These are phyloP conservation scores for Chalcis sispes DNA, from an alignment of 2,888 invertebrate species.

Conservation along the genomic window DNA sequence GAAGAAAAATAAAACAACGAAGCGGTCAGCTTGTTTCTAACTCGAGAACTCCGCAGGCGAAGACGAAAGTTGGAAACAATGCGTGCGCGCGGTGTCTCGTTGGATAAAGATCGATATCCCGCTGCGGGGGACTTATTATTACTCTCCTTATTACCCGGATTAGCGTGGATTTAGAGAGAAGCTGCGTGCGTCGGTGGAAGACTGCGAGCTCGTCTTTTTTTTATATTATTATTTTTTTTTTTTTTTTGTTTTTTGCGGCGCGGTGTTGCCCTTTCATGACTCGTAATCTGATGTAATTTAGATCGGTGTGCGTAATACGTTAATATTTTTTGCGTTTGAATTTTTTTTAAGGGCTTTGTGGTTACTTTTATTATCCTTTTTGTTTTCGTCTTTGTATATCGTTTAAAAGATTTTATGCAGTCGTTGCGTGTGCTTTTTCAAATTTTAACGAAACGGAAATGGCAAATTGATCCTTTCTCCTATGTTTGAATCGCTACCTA, in stretches of 20 bases:
- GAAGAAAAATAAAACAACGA: no score
- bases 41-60: no score
- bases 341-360: neutral
- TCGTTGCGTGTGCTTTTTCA: no score
- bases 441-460: no score
- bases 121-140: slow-evolving; percentile 56
- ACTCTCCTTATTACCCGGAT: slow-evolving; percentile 53
- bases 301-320: neutral
- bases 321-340: no score
- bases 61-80: no score
- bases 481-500: no score
- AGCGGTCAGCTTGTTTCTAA: no score
- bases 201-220: neutral
- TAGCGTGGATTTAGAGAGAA: slow-evolving; percentile 37
- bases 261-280: slow-evolving; percentile 41
- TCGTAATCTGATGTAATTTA: slow-evolving; percentile 36
- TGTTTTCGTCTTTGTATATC: no score
- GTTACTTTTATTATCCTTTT: no score
- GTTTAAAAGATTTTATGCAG: no score
- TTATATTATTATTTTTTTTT: neutral
- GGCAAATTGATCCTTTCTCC: no score
- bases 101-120: slow-evolving; percentile 53
- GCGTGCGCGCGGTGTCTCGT: neutral
- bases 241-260: slow-evolving; percentile 42
- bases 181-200: neutral